Evolutionary conservation across 2,888 invertebrate genomes (phyloP), one percentile per base, ranked within the genome.

Genomic region (Erpobdella octoculata): DNA sequence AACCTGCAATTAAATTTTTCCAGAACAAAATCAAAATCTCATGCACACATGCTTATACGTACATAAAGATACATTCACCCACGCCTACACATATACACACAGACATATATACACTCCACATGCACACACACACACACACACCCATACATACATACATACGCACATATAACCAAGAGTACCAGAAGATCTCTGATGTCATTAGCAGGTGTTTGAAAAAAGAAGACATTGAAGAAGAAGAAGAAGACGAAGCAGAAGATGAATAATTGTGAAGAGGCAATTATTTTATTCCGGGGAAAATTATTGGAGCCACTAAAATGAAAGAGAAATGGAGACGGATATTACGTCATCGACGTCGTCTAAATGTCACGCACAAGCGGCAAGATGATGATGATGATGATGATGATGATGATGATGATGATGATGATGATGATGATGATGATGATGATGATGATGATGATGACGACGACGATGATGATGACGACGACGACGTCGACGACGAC

Each of bases 361-460:
- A 61, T 33, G 68, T 28, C 12, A 12, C 21, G 21, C 4, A 61
- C 31, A 15, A 31, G n/a, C 15, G 28, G n/a, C 18, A 59, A 15
- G 18, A 59, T 28, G 15, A 28, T 21, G 15, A 59, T 59, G 18
- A 59, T 58, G 59, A 25, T 58, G 59, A 58, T 58, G 15, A 59
- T 59, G 18, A 59, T 58, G 59, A 25, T 58, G 59, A 58, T 58
- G n/a, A n/a, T n/a, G n/a, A n/a, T n/a, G n/a, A n/a, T n/a, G n/a
- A n/a, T 58, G 59, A 58, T 21, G 15, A 58, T 58, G 25, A 25
- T 58, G 59, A 58, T 58, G 15, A 58, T 58, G 25, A 58, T 58
- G 59, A 58, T 58, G 59, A 58, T 58, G 25, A 58, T 25, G 59
- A 58, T 58, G 59, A 58, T 58, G 59, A 58, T 58, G 59, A 58